Evolutionary conservation across 2,888 invertebrate genomes (phyloP), one percentile per base, ranked within the genome.

Genomic region (Agrilus biguttatus): DNA sequence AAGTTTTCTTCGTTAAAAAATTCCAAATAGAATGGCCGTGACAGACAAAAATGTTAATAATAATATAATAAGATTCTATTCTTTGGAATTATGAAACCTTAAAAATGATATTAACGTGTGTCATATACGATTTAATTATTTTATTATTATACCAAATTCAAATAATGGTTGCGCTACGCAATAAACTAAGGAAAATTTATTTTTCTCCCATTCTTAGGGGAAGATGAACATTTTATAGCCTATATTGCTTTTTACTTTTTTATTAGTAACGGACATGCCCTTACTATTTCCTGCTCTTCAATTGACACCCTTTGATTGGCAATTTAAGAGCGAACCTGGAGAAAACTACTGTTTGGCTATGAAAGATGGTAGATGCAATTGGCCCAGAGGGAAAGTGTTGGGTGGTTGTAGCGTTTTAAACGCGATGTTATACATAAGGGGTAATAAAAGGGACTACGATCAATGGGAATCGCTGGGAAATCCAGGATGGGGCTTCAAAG

Each of bases 351-450:
- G 87, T 54, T 67, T 78, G 51, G 75, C 74, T 28, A 80, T 83
- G 79, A 65, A 73, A 34, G 72, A 75, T 35, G 69, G 67, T 7
- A 66, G 69, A 41, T 83, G 83, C 54, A 77, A 75, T 50, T 85
- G 83, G 84, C 85, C 85, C 0, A 72, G 89, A 21, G 89, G 83
- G 0, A 84, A 82, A 67, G 80, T 82, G 6, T 67, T 87, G 14
- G 82, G 82, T 17, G 92, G 92, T 0, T 81, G 80, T 12, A 87
- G 88, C 55, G 82, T 83, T 1, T 66, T 91, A 3, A 92, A 92
- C 60, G 91, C 89, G 14, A 91, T 93, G 91, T 70, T 88, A 45
- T 91, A 91, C 56, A 71, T 90, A 0, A 70, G 92, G 42, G 92
- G 91, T 0, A 89, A 92, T 58, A 75, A 74, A 40, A 72, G 68